These are phyloP conservation scores for Rhinopomastus cyanomelas DNA, from an alignment of 2,113 vertebrate genomes.

Conservation along the genomic window DNA sequence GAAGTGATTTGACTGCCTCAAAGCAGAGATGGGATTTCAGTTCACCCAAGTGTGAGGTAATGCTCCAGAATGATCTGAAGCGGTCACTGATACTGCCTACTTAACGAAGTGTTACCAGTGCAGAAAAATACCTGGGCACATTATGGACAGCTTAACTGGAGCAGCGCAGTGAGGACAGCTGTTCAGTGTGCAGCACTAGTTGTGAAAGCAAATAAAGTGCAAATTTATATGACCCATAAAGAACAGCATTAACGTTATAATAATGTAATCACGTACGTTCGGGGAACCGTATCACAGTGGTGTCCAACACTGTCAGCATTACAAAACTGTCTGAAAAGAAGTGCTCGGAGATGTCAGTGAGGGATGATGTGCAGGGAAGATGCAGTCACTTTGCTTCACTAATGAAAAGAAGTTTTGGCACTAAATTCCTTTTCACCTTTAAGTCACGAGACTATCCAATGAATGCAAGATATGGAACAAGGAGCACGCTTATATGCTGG, in stretches of 20 bases:
- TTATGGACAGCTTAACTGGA: conserved; percentile 55
- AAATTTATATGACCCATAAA: conserved; percentile 41
- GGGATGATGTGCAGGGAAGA: neutral
- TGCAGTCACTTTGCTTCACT: neutral
- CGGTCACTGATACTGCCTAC: neutral
- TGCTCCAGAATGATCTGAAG: conserved; percentile 27
- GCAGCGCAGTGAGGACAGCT: conserved; percentile 34
- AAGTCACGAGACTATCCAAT: neutral
- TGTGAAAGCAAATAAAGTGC: conserved; percentile 36
- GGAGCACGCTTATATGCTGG: neutral
- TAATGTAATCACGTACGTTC: conserved; percentile 29
- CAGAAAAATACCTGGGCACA: conserved; percentile 10
- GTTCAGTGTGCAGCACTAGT: conserved; percentile 28
- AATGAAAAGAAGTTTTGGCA: neutral
- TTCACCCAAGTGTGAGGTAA: conserved; percentile 34
- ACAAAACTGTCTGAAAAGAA: neutral
- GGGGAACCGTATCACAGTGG: neutral
- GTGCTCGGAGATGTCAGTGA: neutral
- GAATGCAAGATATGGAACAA: neutral
- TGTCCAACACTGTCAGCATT: neutral
- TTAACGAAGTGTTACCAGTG: conserved; percentile 27
- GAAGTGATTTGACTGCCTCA: conserved; percentile 5
- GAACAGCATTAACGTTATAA: neutral
- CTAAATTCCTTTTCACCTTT: neutral
- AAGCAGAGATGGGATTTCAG: conserved; percentile 42